A percentile compares a stretch with the other conserved stretches of the same genome.
phyloP scores from a whole-genome alignment of 2,888 invertebrate species.

The Ischnura elegans region DNA sequence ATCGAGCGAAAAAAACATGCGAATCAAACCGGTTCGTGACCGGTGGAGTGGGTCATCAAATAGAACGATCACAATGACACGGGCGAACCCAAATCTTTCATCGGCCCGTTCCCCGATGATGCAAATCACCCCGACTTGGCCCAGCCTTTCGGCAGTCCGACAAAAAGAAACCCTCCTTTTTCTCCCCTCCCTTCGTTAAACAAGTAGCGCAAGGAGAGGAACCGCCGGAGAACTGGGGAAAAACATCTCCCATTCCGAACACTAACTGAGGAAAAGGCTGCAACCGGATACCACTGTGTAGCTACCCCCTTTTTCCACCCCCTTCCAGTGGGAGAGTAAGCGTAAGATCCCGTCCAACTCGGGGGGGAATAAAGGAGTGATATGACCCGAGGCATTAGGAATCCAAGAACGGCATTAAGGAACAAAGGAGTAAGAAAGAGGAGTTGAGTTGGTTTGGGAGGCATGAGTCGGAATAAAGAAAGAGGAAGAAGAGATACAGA shows the following conservation, averaged over 20 bases:
- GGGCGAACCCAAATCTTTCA: background rate
- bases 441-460: background rate
- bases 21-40: background rate
- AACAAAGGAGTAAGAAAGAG: constrained; percentile 49
- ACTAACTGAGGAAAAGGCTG: background rate
- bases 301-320: background rate
- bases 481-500: background rate
- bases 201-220: background rate
- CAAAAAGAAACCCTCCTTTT: too few relatives aligned
- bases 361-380: background rate
- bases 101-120: background rate
- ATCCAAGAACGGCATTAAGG: constrained; percentile 38
- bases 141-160: background rate
- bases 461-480: background rate
- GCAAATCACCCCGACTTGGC: background rate
- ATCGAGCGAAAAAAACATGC: background rate
- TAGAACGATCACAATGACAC: background rate
- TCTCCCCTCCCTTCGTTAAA: background rate
- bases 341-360: too few relatives aligned
- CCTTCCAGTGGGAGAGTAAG: background rate
- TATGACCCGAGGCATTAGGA: constrained; percentile 48
- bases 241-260: background rate
- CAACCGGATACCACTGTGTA: background rate
- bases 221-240: background rate
- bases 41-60: background rate